phyloP scores from a whole-genome alignment of 2,888 invertebrate species.

The Chesias legatella region DNA sequence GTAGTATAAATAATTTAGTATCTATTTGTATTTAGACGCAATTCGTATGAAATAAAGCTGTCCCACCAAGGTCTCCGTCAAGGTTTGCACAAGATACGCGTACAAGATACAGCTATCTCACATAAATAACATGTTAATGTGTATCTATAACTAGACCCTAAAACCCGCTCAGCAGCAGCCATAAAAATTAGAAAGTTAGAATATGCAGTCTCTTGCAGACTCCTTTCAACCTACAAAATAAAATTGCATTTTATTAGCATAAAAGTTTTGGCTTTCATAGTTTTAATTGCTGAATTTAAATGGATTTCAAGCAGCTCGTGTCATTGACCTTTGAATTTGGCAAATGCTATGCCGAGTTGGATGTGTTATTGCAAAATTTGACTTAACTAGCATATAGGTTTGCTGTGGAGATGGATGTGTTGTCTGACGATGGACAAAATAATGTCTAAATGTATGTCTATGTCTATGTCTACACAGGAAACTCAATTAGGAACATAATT shows the following conservation, averaged over 20 bases:
- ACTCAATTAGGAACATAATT: too few relatives aligned
- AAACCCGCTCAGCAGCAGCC: slow-evolving; percentile 64
- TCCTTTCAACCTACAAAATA: slow-evolving; percentile 71
- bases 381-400: too few relatives aligned
- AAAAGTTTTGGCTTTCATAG: slow-evolving; percentile 68
- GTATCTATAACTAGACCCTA: slow-evolving; percentile 58
- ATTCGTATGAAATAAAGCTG: slow-evolving; percentile 15
- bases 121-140: slow-evolving; percentile 39
- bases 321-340: slow-evolving; percentile 51
- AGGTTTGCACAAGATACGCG: slow-evolving; percentile 15
- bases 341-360: background rate
- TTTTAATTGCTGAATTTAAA: slow-evolving; percentile 62
- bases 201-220: slow-evolving; percentile 66
- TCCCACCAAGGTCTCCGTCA: slow-evolving; percentile 19
- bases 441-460: too few relatives aligned
- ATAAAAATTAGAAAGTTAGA: slow-evolving; percentile 75
- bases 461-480: too few relatives aligned
- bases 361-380: too few relatives aligned
- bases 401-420: too few relatives aligned
- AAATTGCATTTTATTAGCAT: slow-evolving; percentile 76
- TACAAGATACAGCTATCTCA: slow-evolving; percentile 11
- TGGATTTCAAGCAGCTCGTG: slow-evolving; percentile 50
- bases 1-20: too few relatives aligned
- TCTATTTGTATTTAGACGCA: slow-evolving; percentile 1
- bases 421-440: too few relatives aligned